Evolutionary conservation across 2,888 invertebrate genomes (phyloP).

Genomic region (Nudaria mundana): DNA sequence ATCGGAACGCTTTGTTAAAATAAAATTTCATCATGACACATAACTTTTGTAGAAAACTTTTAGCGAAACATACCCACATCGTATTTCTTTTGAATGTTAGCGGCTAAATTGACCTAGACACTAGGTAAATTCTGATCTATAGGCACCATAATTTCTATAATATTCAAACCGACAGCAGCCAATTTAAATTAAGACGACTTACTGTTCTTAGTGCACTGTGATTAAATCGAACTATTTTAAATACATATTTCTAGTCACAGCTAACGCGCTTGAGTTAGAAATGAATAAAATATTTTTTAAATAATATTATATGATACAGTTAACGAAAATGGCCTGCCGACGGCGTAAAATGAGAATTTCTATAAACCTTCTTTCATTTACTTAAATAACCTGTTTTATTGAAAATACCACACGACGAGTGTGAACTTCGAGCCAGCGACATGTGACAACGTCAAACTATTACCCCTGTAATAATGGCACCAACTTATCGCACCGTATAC

Average conservation of each 20-base stretch:
- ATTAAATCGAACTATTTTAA: constrained; percentile 12
- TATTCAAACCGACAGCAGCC: too few species aligned
- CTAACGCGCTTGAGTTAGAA: constrained; percentile 7
- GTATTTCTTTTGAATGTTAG: too few species aligned
- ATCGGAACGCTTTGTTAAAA: too few species aligned
- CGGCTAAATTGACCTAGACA: too few species aligned
- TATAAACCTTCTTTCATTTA: constrained; percentile 6
- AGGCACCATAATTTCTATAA: too few species aligned
- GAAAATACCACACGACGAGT: constrained; percentile 17
- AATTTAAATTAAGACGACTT: too few species aligned
- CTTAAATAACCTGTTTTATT: constrained; percentile 20
- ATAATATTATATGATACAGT: constrained; percentile 8
- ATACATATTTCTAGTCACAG: constrained; percentile 6
- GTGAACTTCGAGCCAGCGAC: constrained; percentile 53
- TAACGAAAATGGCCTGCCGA: constrained; percentile 3
- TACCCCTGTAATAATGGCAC: constrained; percentile 81
- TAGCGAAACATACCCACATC: too few species aligned
- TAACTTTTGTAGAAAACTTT: too few species aligned
- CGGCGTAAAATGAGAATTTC: constrained; percentile 2
- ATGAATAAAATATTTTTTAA: constrained; percentile 5
- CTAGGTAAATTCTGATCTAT: too few species aligned
- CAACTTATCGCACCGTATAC: constrained; percentile 81
- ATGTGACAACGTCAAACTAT: constrained; percentile 66
- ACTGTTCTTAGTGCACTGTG: neutral
- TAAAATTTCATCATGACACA: too few species aligned